Evolutionary conservation across 2,797 vertebrate genomes (phyloP).

Genomic region (Poeciliopsis paucimaculata): DNA sequence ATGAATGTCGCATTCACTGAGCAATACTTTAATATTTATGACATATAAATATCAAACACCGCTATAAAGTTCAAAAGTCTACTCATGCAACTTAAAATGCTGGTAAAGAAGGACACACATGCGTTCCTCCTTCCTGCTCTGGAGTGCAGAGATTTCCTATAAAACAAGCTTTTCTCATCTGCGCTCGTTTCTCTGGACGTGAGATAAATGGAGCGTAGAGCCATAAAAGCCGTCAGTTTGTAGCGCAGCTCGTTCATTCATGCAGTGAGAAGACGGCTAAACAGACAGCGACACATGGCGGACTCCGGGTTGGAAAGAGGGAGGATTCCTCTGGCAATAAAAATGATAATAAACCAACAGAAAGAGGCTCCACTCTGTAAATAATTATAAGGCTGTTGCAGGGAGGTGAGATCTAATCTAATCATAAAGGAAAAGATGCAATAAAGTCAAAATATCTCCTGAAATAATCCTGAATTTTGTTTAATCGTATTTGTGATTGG

Average conservation of each 20-base stretch:
- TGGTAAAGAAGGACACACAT: background rate
- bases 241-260: constrained; percentile 31
- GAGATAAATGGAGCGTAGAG: constrained; percentile 1
- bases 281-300: constrained; percentile 32
- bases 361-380: constrained; percentile 56
- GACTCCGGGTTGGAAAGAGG: constrained; percentile 45
- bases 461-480: constrained; percentile 17
- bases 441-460: constrained; percentile 31
- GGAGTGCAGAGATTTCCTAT: constrained; percentile 4
- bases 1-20: background rate
- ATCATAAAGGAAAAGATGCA: constrained; percentile 44
- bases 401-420: constrained; percentile 50
- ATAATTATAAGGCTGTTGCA: constrained; percentile 48
- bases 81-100: background rate
- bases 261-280: constrained; percentile 42
- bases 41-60: background rate
- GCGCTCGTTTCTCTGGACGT: constrained; percentile 3
- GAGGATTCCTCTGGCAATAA: constrained; percentile 57
- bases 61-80: background rate
- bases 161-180: background rate
- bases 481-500: constrained; percentile 8
- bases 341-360: constrained; percentile 73
- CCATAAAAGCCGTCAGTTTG: constrained; percentile 44
- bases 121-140: background rate
- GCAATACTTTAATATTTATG: background rate